Conservation (phyloP, 2,888 invertebrate genomes). For the Bombyx huttoni region DNA sequence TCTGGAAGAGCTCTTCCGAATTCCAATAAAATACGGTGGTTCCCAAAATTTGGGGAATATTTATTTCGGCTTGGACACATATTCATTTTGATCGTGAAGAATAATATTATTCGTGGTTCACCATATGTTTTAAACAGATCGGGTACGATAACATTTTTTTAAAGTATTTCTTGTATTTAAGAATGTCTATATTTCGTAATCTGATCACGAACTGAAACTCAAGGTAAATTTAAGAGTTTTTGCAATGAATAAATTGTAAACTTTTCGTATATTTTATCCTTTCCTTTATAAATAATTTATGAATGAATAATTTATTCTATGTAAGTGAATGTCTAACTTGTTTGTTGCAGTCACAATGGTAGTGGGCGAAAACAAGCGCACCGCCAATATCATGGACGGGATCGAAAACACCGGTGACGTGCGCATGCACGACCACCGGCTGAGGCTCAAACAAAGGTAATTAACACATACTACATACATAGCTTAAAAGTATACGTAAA, state of each 20-base stretch:
- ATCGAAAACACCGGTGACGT: constrained; percentile 92
- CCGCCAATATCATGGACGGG: constrained; percentile 91
- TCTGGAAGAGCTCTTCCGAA: constrained; percentile 26
- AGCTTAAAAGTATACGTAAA: background rate
- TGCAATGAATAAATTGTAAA: too few species aligned
- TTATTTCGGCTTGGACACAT: too few species aligned
- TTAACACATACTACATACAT: background rate
- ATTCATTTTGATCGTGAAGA: too few species aligned
- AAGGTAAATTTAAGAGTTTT: constrained; percentile 8
- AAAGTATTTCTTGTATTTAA: too few species aligned
- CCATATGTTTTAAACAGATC: too few species aligned
- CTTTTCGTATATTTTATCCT: background rate
- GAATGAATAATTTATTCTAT: background rate
- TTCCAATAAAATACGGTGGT: constrained; percentile 36
- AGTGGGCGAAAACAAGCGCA: constrained; percentile 78
- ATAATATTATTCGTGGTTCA: too few species aligned
- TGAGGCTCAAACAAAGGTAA: constrained; percentile 90
- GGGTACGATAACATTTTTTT: too few species aligned
- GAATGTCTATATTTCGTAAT: too few species aligned
- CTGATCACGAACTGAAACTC: too few species aligned
- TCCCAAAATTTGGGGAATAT: constrained; percentile 15
- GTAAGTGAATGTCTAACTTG: constrained; percentile 14
- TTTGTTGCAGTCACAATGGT: constrained; percentile 80
- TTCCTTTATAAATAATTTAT: background rate
- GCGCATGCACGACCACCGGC: constrained; percentile 90